Evolutionary conservation across 1,140 invertebrate species (phyloP).

Genomic region (Sipha flava): DNA sequence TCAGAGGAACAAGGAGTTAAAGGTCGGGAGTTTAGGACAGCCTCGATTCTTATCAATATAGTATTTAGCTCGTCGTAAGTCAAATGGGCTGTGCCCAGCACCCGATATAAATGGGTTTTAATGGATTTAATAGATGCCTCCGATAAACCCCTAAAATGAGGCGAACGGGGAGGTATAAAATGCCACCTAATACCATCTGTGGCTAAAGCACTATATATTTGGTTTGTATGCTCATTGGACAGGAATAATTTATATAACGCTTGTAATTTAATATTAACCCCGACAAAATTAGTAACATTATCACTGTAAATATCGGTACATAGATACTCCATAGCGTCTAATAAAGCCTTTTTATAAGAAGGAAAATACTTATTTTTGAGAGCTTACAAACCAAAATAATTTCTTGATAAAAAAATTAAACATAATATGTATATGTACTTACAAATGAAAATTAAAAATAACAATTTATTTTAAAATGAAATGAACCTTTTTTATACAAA

Average conservation of each 20-base stretch:
- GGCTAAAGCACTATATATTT: not conserved
- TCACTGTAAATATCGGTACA: no score
- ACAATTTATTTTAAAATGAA: not conserved
- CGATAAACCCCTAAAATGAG: conserved; percentile 38
- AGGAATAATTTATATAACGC: not conserved
- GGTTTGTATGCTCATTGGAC: not conserved
- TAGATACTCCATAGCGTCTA: no score
- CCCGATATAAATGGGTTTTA: no score
- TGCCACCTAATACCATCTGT: not conserved
- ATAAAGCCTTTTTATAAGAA: not conserved
- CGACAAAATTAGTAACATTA: no score
- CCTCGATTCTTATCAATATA: no score
- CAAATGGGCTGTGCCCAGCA: no score
- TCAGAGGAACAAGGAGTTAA: no score
- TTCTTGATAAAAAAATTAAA: no score
- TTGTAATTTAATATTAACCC: not conserved
- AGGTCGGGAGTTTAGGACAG: no score
- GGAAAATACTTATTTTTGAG: not conserved
- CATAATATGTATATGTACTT: no score
- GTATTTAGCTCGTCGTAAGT: no score
- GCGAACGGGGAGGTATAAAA: conserved; percentile 40
- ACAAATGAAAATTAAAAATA: not conserved
- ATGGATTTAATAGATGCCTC: conserved; percentile 43
- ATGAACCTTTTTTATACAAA: not conserved
- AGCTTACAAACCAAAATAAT: not conserved